Base-by-base conservation (phyloP, 2,797 vertebrate species). In the Aphelocoma californica region DNA sequence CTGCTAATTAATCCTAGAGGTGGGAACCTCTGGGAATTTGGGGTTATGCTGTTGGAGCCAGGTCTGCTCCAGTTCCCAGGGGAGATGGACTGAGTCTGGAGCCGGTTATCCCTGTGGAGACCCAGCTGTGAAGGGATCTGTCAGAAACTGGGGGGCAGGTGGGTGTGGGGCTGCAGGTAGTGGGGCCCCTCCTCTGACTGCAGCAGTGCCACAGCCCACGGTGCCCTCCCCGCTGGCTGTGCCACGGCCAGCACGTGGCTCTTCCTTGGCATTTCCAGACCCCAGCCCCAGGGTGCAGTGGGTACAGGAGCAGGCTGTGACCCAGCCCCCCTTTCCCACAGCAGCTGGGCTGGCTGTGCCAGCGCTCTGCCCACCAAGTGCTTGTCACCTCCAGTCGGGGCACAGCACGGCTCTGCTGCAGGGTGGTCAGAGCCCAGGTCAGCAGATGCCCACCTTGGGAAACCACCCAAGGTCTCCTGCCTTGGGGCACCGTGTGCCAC, bases 361-460 rank as follows among this genome's bases (percentile, higher is more conserved):
- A 3, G 20, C 36, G 7, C 19, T 20, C 57, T 70, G 53, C 54
- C 40, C 16, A 25, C 18, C 2, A 29, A 45, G 10, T 4, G 9
- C 2, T 0, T 2, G 4, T 36, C 48, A 8, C 67, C n/a, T 48
- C 40, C 2, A 8, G 2, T 2, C 1, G 0, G 18, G 53, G 13
- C 67, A 6, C 2, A 4, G 31, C 16, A 6, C 1, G 3, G 67
- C 73, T 58, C 61, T 40, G 81, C 56, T 3, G 0, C 3, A 26
- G 26, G 31, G 8, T 58, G 8, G 26, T 1, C 0, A 15, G 73
- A 16, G 25, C 65, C 2, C 74, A 32, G 79, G 53, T 3, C 2
- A 53, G 47, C 3, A 18, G n/a, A 8, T 77, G 64, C 57, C 72
- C 36, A 1, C 57, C 19, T 2, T 18, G 67, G 34, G 48, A 23